These are phyloP conservation scores for Charaxes varanes DNA, from an alignment of 1,140 invertebrate species.

Conservation along the genomic window DNA sequence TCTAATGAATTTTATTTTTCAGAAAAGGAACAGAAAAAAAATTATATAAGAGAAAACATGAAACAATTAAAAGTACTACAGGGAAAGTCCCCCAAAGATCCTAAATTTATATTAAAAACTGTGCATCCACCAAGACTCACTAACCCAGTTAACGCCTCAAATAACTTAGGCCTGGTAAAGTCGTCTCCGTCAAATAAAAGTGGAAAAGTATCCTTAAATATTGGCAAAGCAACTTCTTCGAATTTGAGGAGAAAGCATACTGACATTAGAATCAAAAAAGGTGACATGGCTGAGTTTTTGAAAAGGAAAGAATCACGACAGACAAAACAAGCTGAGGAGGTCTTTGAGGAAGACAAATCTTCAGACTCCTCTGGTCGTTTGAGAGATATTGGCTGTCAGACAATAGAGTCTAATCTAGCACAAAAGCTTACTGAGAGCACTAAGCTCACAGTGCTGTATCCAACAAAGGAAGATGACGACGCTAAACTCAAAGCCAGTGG, in stretches of 20 bases:
- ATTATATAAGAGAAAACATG: conserved; percentile 76
- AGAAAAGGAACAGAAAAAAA: conserved; percentile 74
- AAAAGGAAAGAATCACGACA: conserved; percentile 54
- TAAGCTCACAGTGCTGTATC: conserved; percentile 56
- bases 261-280: conserved; percentile 59
- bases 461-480: conserved; percentile 49
- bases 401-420: conserved; percentile 53
- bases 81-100: conserved; percentile 60
- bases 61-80: conserved; percentile 74
- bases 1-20: no score
- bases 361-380: conserved; percentile 42
- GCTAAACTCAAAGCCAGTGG: conserved; percentile 58
- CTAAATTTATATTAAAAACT: conserved; percentile 45
- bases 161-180: conserved; percentile 44
- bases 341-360: conserved; percentile 38
- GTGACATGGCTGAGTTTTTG: conserved; percentile 65
- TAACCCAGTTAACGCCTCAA: conserved; percentile 27
- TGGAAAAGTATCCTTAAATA: conserved; percentile 37
- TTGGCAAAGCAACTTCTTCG: conserved; percentile 40
- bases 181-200: conserved; percentile 55
- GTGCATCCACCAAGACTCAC: conserved; percentile 34
- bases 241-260: conserved; percentile 37
- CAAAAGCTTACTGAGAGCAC: conserved; percentile 50
- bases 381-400: conserved; percentile 58
- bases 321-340: conserved; percentile 27